Evolutionary conservation across 1,140 invertebrate genomes (phyloP).

Genomic region (Chelonus insularis): DNA sequence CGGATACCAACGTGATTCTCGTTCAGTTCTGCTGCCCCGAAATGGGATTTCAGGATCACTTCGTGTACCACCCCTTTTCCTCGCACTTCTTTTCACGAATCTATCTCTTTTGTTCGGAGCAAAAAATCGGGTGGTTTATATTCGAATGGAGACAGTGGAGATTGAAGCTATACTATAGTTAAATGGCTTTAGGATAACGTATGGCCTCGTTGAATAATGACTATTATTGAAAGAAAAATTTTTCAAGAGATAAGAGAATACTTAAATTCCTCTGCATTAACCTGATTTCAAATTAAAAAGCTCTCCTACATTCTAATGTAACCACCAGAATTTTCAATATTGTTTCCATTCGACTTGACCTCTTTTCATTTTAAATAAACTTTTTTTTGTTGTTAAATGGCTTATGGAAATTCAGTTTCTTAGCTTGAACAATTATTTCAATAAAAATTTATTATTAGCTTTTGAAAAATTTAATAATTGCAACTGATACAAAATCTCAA

Average conservation of each 20-base stretch:
- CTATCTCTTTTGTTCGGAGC: not conserved
- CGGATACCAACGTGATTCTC: slow-evolving; percentile 16
- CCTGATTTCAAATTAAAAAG: no score
- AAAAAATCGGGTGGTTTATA: slow-evolving; percentile 10
- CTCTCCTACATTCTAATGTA: no score
- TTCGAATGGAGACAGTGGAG: not conserved
- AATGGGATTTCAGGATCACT: slow-evolving; percentile 30
- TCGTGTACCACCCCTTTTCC: slow-evolving; percentile 3
- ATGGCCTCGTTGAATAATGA: slow-evolving; percentile 44
- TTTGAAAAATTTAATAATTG: no score
- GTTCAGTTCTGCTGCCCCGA: slow-evolving; percentile 10
- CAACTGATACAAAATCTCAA: no score
- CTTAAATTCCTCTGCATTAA: no score
- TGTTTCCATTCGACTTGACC: no score
- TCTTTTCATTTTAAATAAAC: no score
- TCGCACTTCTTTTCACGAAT: slow-evolving; percentile 1
- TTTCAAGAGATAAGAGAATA: not conserved
- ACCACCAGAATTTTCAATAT: no score
- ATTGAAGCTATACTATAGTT: not conserved
- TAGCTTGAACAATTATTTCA: no score
- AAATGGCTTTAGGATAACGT: slow-evolving; percentile 32
- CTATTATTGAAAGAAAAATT: slow-evolving; percentile 46
- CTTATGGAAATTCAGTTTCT: no score
- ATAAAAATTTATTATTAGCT: no score
- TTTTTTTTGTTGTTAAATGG: no score